Base-by-base conservation (phyloP, 2,888 invertebrate genomes). In the Phortica magna region DNA sequence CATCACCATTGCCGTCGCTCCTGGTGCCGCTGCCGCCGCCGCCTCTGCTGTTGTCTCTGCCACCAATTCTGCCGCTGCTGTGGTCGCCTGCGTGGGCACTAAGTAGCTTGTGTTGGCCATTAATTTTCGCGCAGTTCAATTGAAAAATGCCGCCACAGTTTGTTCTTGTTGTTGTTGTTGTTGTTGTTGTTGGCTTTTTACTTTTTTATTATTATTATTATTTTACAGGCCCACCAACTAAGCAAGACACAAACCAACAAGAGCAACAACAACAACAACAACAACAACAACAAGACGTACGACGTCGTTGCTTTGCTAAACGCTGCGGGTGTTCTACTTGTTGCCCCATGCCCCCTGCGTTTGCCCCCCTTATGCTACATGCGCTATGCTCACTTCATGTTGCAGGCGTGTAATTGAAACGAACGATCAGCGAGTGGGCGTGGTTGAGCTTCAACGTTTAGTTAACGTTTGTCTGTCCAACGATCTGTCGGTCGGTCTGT, bases 81-180 rank as follows among this genome's bases (percentile, higher is more conserved):
- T 85, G 81, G 81, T 61, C 64, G 84, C 83, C 76, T n/a, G 48
- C 41, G 53, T 70, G 17, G 74, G 76, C 83, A 80, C 84, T 87
- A 88, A 88, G 85, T 87, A 88, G 89, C 83, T 88, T 84, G 82
- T 87, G 84, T 89, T 87, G 87, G 87, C 88, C 85, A 86, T 86
- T 86, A 86, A 86, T 86, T 88, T 71, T 85, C 78, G 84, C 84
- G 81, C 81, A 83, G 88, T 88, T 86, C 88, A 83, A 84, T 86
- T 83, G 83, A 78, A 77, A 78, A 79, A 81, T 77, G 89, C 82
- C 82, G 83, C 78, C 83, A 77, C 74, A 82, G 77, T 74, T 59
- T 2, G 73, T 57, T n/a, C n/a, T 57, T n/a, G 73, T 70, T 68
- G 76, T 73, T 68, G 57, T 73, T 61, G 48, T 65, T 64, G 55